phyloP scores from a whole-genome alignment of 2,888 invertebrate genomes.

The Caenorhabditis parvicauda region DNA sequence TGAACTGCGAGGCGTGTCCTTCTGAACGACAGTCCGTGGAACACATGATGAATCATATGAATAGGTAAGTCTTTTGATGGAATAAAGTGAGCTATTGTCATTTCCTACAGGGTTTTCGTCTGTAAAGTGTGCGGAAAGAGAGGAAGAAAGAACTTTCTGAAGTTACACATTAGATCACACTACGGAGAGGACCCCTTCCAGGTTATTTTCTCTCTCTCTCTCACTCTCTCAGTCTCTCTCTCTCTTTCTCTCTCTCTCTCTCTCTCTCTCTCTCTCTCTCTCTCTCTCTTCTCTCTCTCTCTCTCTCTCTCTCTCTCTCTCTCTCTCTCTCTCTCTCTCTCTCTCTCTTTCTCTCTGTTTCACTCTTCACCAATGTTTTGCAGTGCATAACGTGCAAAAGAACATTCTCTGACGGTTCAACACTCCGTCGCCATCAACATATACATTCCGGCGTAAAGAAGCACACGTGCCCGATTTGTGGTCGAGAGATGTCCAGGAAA shows the following conservation, averaged over 20 bases:
- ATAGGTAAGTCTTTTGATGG: constrained; percentile 14
- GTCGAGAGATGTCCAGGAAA: constrained; percentile 46
- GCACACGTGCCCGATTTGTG: constrained; percentile 52
- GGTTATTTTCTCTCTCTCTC: constrained; percentile 14
- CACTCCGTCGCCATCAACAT: constrained; percentile 49
- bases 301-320: constrained; percentile 1
- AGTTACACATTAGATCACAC: constrained; percentile 47
- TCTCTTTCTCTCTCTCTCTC: constrained; percentile 1
- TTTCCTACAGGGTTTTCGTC: constrained; percentile 11
- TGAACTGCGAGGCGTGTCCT: constrained; percentile 38
- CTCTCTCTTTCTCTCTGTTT: no score
- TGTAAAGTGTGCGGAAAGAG: constrained; percentile 52
- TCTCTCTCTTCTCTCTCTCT: no score
- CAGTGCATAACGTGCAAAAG: constrained; percentile 48
- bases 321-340: no score
- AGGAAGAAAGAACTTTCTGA: constrained; percentile 44
- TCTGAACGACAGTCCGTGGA: constrained; percentile 31
- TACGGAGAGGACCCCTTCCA: constrained; percentile 47
- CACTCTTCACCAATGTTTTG: no score
- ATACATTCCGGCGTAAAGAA: constrained; percentile 51
- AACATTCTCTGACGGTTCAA: constrained; percentile 49
- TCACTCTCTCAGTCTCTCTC: no score
- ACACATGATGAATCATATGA: constrained; percentile 42
- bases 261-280: background rate
- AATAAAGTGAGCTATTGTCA: background rate